Evolutionary conservation across 2,113 vertebrate species (phyloP), one percentile per base, ranked within the genome.

Genomic region (Daphoenositta chrysoptera): DNA sequence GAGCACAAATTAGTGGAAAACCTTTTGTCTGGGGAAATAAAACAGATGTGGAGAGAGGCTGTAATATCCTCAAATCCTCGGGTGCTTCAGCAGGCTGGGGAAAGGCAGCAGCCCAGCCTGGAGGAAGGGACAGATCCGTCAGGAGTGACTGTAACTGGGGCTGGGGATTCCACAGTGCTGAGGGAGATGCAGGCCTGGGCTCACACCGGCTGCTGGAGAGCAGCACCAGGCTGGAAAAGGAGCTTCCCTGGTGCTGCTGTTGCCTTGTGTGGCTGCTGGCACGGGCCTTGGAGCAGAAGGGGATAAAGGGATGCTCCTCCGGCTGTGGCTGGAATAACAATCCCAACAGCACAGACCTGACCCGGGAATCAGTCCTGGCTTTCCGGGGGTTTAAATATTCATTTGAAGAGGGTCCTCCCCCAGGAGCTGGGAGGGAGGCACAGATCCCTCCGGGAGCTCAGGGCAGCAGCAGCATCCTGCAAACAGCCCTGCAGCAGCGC

Each of bases 331-430:
- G 88, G 37, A 56, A 13, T 16, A 48, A 19, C 48, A 11, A 6
- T 4, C 6, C 3, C 1, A 4, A 3, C 30, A 47, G 10, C 4
- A 2, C 82, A 35, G 61, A 26, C 28, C 61, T n/a, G 40, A n/a
- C 20, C 53, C 10, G 0, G 21, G 50, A n/a, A 73, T 58, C 57
- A 27, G 0, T 44, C 45, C 1, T 19, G 70, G 24, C 72, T 82
- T 56, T 68, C 72, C 60, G 35, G 80, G n/a, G 37, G 22, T 26
- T 89, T 31, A 23, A 89, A 64, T 70, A 23, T 44, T 80, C 19
- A 16, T 44, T 19, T 61, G 45, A 40, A 50, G 75, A 73, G 76
- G 5, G 1, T 68, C 48, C 58, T 60, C 39, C 39, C 6, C 17
- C 60, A 18, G 83, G 54, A 61, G 7, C 37, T 15, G 60, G 30